phyloP scores from a whole-genome alignment of 2,113 vertebrate species.

The Chrysochloris asiatica region DNA sequence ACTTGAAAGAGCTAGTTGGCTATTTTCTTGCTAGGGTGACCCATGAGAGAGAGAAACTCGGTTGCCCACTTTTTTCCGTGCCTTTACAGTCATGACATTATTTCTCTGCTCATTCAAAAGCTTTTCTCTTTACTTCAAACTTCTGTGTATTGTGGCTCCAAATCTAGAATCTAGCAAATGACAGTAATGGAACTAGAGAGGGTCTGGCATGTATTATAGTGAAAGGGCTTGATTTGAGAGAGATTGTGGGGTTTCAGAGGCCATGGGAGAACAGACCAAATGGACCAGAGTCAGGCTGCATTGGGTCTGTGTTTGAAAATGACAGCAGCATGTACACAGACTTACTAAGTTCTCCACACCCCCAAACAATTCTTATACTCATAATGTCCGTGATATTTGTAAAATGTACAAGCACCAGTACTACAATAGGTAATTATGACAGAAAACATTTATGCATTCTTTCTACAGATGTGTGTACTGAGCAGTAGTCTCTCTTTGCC shows the following conservation, averaged over 20 bases:
- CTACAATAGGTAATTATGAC: neutral
- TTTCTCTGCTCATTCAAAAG: neutral
- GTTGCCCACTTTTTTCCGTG: neutral
- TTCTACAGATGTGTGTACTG: neutral
- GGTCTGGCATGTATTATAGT: neutral
- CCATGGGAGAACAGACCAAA: neutral
- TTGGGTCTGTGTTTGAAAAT: neutral
- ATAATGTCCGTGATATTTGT: slow-evolving; percentile 12
- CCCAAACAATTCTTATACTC: neutral
- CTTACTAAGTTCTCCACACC: neutral
- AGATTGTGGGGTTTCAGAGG: neutral
- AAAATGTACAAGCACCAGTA: neutral
- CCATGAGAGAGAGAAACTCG: neutral
- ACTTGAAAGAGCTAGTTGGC: neutral
- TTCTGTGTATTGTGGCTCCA: neutral
- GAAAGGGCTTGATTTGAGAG: slow-evolving; percentile 38
- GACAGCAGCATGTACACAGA: neutral
- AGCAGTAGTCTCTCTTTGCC: neutral
- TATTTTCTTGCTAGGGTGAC: neutral
- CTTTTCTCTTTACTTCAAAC: neutral
- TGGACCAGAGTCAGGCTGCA: neutral
- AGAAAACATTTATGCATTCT: neutral
- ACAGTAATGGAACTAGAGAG: neutral
- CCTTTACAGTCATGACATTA: neutral
- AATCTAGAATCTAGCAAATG: neutral